phyloP scores from a whole-genome alignment of 2,113 vertebrate genomes.

The Amphilophus citrinellus region DNA sequence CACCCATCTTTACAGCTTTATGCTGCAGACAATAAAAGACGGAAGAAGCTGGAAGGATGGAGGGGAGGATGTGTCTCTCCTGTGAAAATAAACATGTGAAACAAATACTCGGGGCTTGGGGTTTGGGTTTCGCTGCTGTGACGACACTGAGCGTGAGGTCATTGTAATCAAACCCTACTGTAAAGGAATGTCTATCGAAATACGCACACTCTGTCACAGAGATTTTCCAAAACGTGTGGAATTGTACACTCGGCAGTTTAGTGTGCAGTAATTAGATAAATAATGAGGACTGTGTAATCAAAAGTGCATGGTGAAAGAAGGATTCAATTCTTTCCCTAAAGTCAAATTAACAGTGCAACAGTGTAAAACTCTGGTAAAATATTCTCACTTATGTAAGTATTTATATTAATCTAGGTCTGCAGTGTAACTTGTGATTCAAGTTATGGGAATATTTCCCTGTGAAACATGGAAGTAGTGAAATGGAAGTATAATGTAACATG shows the following conservation, averaged over 20 bases:
- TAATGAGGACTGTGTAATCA: background rate
- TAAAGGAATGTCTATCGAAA: slow-evolving; percentile 1
- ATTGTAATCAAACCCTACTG: slow-evolving; percentile 57
- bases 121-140: slow-evolving; percentile 65
- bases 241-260: background rate
- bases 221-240: background rate
- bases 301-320: background rate
- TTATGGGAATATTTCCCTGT: background rate
- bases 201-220: background rate
- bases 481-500: background rate
- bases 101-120: slow-evolving; percentile 52
- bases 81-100: slow-evolving; percentile 80
- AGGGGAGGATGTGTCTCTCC: slow-evolving; percentile 68
- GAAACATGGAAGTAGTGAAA: background rate
- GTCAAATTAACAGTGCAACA: background rate
- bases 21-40: slow-evolving; percentile 66
- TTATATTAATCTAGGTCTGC: background rate
- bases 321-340: background rate
- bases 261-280: background rate
- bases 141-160: slow-evolving; percentile 55
- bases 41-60: slow-evolving; percentile 58
- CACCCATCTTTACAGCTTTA: background rate
- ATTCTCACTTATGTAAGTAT: background rate
- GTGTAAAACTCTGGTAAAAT: background rate
- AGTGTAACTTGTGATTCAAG: background rate